phyloP scores from a whole-genome alignment of 1,140 invertebrate genomes.

The Ridgeia piscesae region DNA sequence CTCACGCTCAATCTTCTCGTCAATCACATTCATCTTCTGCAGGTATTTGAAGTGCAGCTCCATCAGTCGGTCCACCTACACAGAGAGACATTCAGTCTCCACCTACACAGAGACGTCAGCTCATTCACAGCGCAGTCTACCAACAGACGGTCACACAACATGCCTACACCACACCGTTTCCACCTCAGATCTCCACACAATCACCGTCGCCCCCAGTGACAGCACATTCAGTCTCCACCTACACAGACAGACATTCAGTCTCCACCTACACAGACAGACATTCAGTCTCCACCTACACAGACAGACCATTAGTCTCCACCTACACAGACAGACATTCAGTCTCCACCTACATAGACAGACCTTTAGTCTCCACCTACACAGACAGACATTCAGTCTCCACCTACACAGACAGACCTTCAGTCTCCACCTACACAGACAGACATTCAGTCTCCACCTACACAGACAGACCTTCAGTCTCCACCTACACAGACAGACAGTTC shows the following conservation, averaged over 20 bases:
- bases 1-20: constrained; percentile 72
- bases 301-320: constrained; percentile 94
- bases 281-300: too few relatives aligned
- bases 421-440: constrained; percentile 73
- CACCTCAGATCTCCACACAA: too few relatives aligned
- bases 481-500: constrained; percentile 51
- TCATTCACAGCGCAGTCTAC: too few relatives aligned
- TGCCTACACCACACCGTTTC: too few relatives aligned
- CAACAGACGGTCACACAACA: too few relatives aligned
- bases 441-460: background rate
- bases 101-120: too few relatives aligned
- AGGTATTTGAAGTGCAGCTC: constrained; percentile 98
- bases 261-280: constrained; percentile 69
- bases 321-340: constrained; percentile 24
- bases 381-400: background rate
- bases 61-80: constrained; percentile 82
- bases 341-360: too few relatives aligned
- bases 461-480: constrained; percentile 95
- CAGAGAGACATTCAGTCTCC: background rate
- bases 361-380: constrained; percentile 81
- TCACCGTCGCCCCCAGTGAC: too few relatives aligned
- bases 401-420: too few relatives aligned
- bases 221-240: constrained; percentile 93
- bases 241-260: constrained; percentile 63
- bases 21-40: constrained; percentile 87